Conservation (phyloP, 2,797 vertebrate species). For the Urophycis tenuis region DNA sequence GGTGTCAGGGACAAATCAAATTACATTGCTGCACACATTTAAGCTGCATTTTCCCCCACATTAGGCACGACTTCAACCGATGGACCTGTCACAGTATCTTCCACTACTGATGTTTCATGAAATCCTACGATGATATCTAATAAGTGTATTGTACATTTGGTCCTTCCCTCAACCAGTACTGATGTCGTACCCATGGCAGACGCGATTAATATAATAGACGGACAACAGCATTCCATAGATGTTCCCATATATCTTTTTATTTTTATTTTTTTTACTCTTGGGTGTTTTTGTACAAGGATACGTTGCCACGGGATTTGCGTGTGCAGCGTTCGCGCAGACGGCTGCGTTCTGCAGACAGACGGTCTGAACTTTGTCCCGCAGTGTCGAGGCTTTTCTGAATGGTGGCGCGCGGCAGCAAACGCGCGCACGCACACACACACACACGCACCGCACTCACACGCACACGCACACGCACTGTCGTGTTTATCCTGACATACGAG, state of each 20-base stretch:
- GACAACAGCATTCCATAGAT: slow-evolving; percentile 50
- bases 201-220: slow-evolving; percentile 33
- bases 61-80: slow-evolving; percentile 65
- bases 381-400: slow-evolving; percentile 32
- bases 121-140: slow-evolving; percentile 45
- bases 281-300: slow-evolving; percentile 44
- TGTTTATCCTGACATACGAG: not conserved
- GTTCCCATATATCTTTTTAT: slow-evolving; percentile 21
- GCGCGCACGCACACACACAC: slow-evolving; percentile 35
- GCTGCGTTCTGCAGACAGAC: slow-evolving; percentile 20
- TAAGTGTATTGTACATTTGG: slow-evolving; percentile 52
- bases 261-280: not conserved
- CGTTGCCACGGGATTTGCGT: slow-evolving; percentile 44
- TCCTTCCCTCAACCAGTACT: slow-evolving; percentile 63
- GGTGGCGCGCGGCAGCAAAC: slow-evolving; percentile 46
- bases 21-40: slow-evolving; percentile 53
- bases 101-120: slow-evolving; percentile 37
- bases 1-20: slow-evolving; percentile 37
- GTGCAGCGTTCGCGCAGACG: slow-evolving; percentile 24
- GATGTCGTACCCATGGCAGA: slow-evolving; percentile 39
- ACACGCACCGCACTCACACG: too few species aligned
- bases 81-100: slow-evolving; percentile 29
- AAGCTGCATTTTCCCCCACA: slow-evolving; percentile 58
- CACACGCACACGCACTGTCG: not conserved
- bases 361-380: slow-evolving; percentile 28